Percentiles rank a stretch among this genome's conserved stretches.
Conservation (phyloP, 2,113 vertebrate species). For the Baryphthengus martii region DNA sequence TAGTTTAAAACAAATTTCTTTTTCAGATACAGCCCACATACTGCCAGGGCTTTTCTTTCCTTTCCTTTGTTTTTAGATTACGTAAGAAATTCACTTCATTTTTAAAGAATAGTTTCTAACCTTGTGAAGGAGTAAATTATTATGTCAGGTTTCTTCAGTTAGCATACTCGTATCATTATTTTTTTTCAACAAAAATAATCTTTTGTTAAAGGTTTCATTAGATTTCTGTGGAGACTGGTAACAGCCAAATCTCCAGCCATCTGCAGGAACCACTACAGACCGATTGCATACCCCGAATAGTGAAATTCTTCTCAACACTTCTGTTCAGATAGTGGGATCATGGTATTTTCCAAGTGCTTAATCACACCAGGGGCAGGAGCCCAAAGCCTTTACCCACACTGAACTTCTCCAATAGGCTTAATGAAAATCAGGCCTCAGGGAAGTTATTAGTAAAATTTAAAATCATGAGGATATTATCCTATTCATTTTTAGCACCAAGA, state of each 20-base stretch:
- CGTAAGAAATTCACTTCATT: conserved; percentile 22
- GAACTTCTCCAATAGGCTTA: not conserved
- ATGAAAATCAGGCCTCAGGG: not conserved
- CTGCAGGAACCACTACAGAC: not conserved
- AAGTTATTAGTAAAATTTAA: conserved; percentile 16
- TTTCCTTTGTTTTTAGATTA: conserved; percentile 50
- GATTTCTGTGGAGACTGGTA: conserved; percentile 7
- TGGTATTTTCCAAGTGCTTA: not conserved
- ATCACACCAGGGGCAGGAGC: not conserved
- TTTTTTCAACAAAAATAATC: conserved; percentile 34
- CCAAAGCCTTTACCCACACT: not conserved
- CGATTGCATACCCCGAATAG: not conserved
- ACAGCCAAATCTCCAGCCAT: conserved; percentile 20
- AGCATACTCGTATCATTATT: conserved; percentile 3
- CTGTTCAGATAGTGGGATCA: not conserved
- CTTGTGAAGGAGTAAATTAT: conserved; percentile 46
- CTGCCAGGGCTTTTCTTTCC: conserved; percentile 26
- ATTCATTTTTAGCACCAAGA: not conserved
- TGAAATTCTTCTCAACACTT: not conserved
- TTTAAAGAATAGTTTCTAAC: conserved; percentile 28
- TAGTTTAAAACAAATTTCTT: conserved; percentile 31
- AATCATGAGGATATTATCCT: not conserved
- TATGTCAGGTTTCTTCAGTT: conserved; percentile 35
- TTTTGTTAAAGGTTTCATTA: conserved; percentile 32
- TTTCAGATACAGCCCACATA: conserved; percentile 34